A percentile compares a stretch with the other conserved stretches of the same genome.
phyloP scores from a whole-genome alignment of 2,797 vertebrate genomes.

The Cryptoblepharus egeriae region DNA sequence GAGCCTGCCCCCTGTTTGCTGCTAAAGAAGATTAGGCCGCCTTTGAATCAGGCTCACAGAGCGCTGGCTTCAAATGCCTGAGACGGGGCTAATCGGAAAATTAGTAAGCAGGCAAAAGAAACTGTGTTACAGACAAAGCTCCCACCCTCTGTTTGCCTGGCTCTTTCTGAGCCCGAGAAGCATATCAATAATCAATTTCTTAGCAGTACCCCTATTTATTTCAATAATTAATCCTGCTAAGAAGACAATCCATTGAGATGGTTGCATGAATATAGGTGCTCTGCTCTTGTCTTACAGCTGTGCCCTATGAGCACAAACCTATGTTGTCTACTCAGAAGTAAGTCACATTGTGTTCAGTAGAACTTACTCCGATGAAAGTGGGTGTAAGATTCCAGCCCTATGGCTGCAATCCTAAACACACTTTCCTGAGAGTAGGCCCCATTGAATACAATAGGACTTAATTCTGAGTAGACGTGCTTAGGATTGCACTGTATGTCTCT shows the following conservation, averaged over 20 bases:
- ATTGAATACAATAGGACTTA: too few relatives aligned
- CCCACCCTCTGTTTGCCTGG: neutral
- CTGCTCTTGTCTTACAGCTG: neutral
- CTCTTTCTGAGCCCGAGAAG: neutral
- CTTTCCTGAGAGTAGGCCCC: too few relatives aligned
- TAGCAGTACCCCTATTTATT: accelerated
- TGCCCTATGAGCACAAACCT: too few relatives aligned
- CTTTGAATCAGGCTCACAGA: slow-evolving; percentile 58
- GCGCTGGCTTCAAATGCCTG: slow-evolving; percentile 45
- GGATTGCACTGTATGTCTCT: too few relatives aligned
- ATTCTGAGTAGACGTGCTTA: too few relatives aligned
- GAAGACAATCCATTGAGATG: accelerated
- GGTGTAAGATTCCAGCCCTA: too few relatives aligned
- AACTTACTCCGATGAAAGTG: too few relatives aligned
- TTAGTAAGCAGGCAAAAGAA: slow-evolving; percentile 57
- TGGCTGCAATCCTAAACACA: too few relatives aligned
- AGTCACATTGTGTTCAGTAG: too few relatives aligned
- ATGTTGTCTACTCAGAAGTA: too few relatives aligned
- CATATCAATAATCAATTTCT: accelerated
- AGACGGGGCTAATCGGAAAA: slow-evolving; percentile 63
- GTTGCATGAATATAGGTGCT: accelerated
- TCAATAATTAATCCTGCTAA: accelerated
- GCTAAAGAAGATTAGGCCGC: slow-evolving; percentile 63
- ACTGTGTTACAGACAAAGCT: slow-evolving; percentile 55
- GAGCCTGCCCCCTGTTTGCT: slow-evolving; percentile 50